Evolutionary conservation across 2,797 vertebrate species (phyloP), one percentile per base, ranked within the genome.

Genomic region (Propithecus deckenii): DNA sequence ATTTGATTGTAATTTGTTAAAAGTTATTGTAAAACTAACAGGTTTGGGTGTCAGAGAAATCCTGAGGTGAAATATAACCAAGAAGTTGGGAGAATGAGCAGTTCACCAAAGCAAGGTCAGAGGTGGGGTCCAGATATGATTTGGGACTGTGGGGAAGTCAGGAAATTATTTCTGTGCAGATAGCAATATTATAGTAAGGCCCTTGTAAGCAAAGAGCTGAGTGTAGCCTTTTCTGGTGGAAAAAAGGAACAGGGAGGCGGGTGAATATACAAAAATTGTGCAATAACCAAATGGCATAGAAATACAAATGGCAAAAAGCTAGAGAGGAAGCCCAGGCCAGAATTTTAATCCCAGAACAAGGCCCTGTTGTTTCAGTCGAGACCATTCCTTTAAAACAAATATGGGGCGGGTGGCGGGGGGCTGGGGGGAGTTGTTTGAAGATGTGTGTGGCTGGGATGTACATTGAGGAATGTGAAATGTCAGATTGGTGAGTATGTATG

Each of bases 1-100:
- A 86, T 75, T 75, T 84, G 35, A 89, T 43, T 14, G 18, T n/a
- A 84, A 89, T 80, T 84, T 92, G 75, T 95, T 89, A 65, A 92
- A 97, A 65, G 9, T 75, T 96, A 93, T 17, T 43, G 25, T 89
- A 59, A 84, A 96, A 84, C 15, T 23, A 55, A 94, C 85, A 87
- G 25, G 15, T 50, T 86, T 86, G 61, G 35, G 81, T 92, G 41
- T 89, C 69, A 69, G 18, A 28, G 57, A 41, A 81, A 61, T 75
- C 59, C 75, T 75, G 23, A 96, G 86, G 57, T 79, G 52, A 91
- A 89, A 43, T 69, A 35, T 65, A 75, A 87, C 43, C 35, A 32
- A 74, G 65, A 86, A 67, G 14, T 32, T 23, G 20, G 25, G 69
- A 93, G 28, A 15, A 28, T 76, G 52, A 96, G n/a, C 48, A 75